These are phyloP conservation scores for Mimachlamys varia DNA, from an alignment of 2,888 invertebrate genomes.

Conservation along the genomic window DNA sequence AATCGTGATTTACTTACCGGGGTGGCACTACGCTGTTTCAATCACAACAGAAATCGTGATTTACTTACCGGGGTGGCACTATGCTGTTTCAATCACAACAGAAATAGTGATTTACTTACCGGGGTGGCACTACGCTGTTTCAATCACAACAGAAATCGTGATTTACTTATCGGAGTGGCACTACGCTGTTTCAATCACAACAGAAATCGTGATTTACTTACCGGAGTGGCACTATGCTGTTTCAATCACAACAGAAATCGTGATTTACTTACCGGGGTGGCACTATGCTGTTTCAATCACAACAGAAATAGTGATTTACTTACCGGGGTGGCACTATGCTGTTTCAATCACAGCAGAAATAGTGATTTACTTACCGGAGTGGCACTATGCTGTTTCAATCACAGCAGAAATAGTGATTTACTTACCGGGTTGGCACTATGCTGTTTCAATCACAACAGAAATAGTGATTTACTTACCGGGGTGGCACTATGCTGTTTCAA, in stretches of 20 bases:
- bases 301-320: constrained; percentile 26
- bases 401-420: neutral
- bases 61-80: constrained; percentile 61
- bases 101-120: constrained; percentile 49
- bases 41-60: neutral
- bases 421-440: constrained; percentile 62
- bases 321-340: constrained; percentile 62
- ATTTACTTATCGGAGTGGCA: constrained; percentile 59
- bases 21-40: constrained; percentile 58
- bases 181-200: constrained; percentile 55
- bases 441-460: constrained; percentile 48
- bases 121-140: constrained; percentile 61
- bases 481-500: constrained; percentile 58
- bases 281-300: constrained; percentile 57
- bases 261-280: constrained; percentile 59
- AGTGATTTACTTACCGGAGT: constrained; percentile 58
- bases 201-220: constrained; percentile 44
- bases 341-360: constrained; percentile 41
- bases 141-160: neutral
- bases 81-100: constrained; percentile 53
- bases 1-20: constrained; percentile 55
- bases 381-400: constrained; percentile 57
- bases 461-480: constrained; percentile 56
- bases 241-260: constrained; percentile 36
- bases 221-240: constrained; percentile 61